Evolutionary conservation across 2,888 invertebrate genomes (phyloP).

Genomic region (Hypolimnas misippus): DNA sequence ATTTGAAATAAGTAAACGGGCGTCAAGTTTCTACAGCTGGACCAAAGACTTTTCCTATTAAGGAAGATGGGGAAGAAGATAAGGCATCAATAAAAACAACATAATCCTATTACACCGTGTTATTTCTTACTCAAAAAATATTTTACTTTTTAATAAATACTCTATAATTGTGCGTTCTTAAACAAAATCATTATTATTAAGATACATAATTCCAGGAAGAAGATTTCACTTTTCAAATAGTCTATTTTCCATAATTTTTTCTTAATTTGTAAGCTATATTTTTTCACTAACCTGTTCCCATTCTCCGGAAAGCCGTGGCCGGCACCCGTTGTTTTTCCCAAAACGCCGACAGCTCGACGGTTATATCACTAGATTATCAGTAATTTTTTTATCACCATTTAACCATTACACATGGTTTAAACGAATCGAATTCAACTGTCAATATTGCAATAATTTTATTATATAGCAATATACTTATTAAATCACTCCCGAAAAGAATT

Average conservation of each 20-base stretch:
- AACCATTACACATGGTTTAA: conserved; percentile 36
- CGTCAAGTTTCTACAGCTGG: too few relatives aligned
- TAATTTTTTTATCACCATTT: conserved; percentile 46
- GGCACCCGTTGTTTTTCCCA: conserved; percentile 86
- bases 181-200: too few relatives aligned
- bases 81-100: too few relatives aligned
- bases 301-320: conserved; percentile 86
- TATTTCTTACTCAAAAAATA: too few relatives aligned
- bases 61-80: too few relatives aligned
- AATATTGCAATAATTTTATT: background rate
- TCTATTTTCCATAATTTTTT: background rate
- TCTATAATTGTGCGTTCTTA: too few relatives aligned
- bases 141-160: too few relatives aligned
- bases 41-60: too few relatives aligned
- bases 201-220: too few relatives aligned
- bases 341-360: conserved; percentile 80
- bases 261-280: conserved; percentile 27
- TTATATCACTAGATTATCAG: conserved; percentile 44
- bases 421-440: background rate
- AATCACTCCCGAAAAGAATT: conserved; percentile 11
- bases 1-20: too few relatives aligned
- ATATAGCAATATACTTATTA: background rate
- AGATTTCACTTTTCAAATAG: too few relatives aligned
- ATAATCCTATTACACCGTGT: too few relatives aligned
- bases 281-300: conserved; percentile 87